These are phyloP conservation scores for Bruchidius siliquastri DNA, from an alignment of 2,888 invertebrate genomes.

Conservation along the genomic window DNA sequence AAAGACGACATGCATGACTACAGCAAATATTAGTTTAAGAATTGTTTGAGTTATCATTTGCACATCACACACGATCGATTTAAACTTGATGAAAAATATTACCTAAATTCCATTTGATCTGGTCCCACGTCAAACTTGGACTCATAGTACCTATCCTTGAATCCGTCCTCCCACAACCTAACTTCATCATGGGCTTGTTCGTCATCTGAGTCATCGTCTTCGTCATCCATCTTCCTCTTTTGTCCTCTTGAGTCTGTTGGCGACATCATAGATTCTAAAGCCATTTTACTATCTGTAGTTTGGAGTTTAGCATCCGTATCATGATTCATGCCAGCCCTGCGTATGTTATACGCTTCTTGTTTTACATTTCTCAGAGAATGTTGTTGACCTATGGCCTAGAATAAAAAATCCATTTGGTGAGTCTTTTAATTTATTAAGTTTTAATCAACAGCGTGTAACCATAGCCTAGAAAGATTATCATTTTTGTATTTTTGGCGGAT, in stretches of 20 bases:
- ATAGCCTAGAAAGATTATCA: no score
- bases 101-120: slow-evolving; percentile 78
- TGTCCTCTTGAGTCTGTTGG: slow-evolving; percentile 47
- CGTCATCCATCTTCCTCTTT: slow-evolving; percentile 51
- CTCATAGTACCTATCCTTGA: slow-evolving; percentile 96
- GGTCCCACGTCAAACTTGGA: slow-evolving; percentile 81
- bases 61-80: no score
- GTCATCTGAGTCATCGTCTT: slow-evolving; percentile 55
- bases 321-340: slow-evolving; percentile 57
- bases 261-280: slow-evolving; percentile 51
- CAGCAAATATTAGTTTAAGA: no score
- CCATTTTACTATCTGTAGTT: slow-evolving; percentile 29
- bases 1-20: no score
- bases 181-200: slow-evolving; percentile 84
- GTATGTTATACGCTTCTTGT: slow-evolving; percentile 70
- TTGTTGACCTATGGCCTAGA: slow-evolving; percentile 54
- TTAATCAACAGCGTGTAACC: no score
- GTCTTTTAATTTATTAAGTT: no score
- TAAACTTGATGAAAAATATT: no score
- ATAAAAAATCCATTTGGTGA: no score
- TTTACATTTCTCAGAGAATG: slow-evolving; percentile 64
- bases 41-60: no score
- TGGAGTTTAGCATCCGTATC: slow-evolving; percentile 31
- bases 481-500: no score
- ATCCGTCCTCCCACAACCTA: slow-evolving; percentile 92